Base-by-base conservation (phyloP, 2,888 invertebrate genomes). In the Coecobrya sp. region DNA sequence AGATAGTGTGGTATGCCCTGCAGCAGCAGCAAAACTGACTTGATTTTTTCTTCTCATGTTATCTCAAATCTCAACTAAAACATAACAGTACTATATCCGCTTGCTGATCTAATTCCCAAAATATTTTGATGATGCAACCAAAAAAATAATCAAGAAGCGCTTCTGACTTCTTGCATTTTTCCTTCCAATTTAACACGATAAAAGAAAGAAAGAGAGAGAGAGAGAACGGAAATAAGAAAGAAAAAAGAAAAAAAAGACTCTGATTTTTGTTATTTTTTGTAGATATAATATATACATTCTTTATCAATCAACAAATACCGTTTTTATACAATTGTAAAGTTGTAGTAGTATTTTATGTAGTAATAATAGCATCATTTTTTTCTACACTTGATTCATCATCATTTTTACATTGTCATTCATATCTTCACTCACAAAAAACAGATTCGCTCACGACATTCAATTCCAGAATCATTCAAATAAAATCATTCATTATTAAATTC, bases 281-380 rank as follows among this genome's bases (percentile, higher is more conserved):
- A 42, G 59, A 59, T 82, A 79, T 62, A 82, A 62, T 62, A 82
- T 79, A 25, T 42, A 82, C 82, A 82, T 62, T 82, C 82, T 89
- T 89, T 89, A 89, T 90, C 90, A 82, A 85, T 85, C 90, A 90
- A 90, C 90, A 90, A 90, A 90, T 90, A 76, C 90, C 90, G 70
- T 85, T 79, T 84, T 85, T 85, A 90, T 85, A 90, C 84, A 76
- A 90, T 85, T 82, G 82, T 82, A 59, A 59, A 82, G 55, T 81
- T 49, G n/a, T 81, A 59, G 55, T 81, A 81, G 27, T 81, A 52
- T n/a, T n/a, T n/a, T n/a, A n/a, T n/a, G 27, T 59, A 27, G 36
- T 81, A 81, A 81, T 81, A 81, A 59, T 81, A 81, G 52, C 81
- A 81, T 81, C 59, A 62, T 62, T 81, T 82, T 45, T 62, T 84